Evolutionary conservation across 1,140 invertebrate genomes (phyloP).

Genomic region (Aphelinus atriplicis): DNA sequence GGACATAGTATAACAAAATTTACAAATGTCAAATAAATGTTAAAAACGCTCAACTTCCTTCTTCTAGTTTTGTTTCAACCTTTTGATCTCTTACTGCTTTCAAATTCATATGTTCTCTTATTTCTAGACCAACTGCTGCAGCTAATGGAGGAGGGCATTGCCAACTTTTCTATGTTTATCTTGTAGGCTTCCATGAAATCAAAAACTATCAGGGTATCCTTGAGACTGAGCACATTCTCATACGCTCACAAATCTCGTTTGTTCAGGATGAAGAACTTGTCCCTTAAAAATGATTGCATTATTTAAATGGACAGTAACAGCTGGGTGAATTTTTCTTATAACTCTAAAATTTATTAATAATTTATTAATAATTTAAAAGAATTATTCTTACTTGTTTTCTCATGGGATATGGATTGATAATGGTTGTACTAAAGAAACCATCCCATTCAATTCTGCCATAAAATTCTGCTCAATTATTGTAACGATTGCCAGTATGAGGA

Average conservation of each 20-base stretch:
- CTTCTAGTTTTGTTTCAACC: neutral
- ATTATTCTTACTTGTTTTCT: slow-evolving; percentile 77
- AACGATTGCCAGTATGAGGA: slow-evolving; percentile 86
- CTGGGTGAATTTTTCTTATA: neutral
- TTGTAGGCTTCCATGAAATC: slow-evolving; percentile 79
- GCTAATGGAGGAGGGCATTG: slow-evolving; percentile 88
- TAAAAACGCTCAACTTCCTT: slow-evolving; percentile 13
- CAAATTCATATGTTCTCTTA: slow-evolving; percentile 69
- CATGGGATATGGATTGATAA: slow-evolving; percentile 92
- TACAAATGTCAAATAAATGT: slow-evolving; percentile 4
- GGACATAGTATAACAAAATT: slow-evolving; percentile 15
- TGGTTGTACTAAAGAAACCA: slow-evolving; percentile 86
- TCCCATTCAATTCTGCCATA: slow-evolving; percentile 84
- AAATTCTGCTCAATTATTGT: slow-evolving; percentile 85
- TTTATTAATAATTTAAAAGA: slow-evolving; percentile 3
- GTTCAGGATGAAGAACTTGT: slow-evolving; percentile 83
- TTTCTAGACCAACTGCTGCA: slow-evolving; percentile 79
- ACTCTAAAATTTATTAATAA: slow-evolving; percentile 1
- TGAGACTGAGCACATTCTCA: slow-evolving; percentile 88
- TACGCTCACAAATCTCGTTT: slow-evolving; percentile 84
- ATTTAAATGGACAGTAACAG: neutral
- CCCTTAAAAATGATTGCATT: slow-evolving; percentile 39
- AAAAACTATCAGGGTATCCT: slow-evolving; percentile 84
- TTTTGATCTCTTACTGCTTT: slow-evolving; percentile 26
- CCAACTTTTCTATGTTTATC: slow-evolving; percentile 89